Evolutionary conservation across 2,888 invertebrate species (phyloP).

Genomic region (Cheiracanthium punctorium): DNA sequence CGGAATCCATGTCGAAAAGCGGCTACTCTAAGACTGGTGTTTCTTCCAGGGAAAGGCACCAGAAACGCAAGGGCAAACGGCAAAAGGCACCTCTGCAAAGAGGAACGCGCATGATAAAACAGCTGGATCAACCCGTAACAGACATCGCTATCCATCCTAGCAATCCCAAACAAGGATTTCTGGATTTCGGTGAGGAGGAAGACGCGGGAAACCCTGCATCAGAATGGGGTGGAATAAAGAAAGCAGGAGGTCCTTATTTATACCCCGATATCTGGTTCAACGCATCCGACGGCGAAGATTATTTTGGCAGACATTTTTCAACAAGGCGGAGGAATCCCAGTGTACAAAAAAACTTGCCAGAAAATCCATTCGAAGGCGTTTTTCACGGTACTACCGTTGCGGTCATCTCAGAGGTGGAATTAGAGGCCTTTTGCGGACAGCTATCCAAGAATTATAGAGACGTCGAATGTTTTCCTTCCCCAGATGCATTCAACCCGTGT

Average conservation of each 20-base stretch:
- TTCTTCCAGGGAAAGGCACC: not conserved
- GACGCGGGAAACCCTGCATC: not conserved
- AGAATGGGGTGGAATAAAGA: slow-evolving; percentile 49
- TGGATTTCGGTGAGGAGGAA: not conserved
- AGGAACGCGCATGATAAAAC: not conserved
- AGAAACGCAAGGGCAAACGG: not conserved
- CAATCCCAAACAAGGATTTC: not conserved
- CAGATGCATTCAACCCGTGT: slow-evolving; percentile 90
- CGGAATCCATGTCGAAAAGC: not conserved
- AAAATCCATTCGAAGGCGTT: slow-evolving; percentile 74
- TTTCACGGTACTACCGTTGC: slow-evolving; percentile 76
- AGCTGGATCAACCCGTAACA: not conserved
- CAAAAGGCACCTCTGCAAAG: not conserved
- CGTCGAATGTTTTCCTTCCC: slow-evolving; percentile 83
- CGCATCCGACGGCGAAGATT: slow-evolving; percentile 38
- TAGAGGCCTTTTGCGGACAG: slow-evolving; percentile 77
- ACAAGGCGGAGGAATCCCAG: slow-evolving; percentile 25
- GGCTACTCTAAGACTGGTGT: not conserved
- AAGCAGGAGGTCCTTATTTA: not conserved
- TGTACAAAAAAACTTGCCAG: slow-evolving; percentile 9
- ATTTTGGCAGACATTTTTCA: slow-evolving; percentile 41
- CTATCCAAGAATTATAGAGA: slow-evolving; percentile 73
- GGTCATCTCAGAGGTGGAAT: slow-evolving; percentile 74
- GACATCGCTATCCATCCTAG: not conserved
- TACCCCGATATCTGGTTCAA: slow-evolving; percentile 45